A percentile compares a stretch with the other conserved stretches of the same genome.
Conservation (phyloP, 2,888 invertebrate genomes). For the Caenorhabditis zanzibari region DNA sequence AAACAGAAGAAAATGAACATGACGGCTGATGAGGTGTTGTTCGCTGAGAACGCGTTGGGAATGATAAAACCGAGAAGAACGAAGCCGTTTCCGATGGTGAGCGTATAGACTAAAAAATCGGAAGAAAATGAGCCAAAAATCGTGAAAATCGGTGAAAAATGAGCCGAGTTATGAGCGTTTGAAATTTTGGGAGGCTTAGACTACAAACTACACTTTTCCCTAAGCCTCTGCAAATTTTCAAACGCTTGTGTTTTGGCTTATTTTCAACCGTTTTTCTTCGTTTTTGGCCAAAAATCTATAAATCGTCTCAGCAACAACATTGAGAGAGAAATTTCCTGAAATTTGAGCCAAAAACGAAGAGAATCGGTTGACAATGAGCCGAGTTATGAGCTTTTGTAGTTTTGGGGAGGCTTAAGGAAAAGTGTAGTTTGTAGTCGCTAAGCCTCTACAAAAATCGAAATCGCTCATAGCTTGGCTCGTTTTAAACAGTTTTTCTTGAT, state of each 20-base stretch:
- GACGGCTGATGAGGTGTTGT: slow-evolving; percentile 66
- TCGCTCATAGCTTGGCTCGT: too few relatives aligned
- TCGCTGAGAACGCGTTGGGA: slow-evolving; percentile 45
- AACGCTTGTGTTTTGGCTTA: too few relatives aligned
- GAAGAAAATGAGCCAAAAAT: not conserved
- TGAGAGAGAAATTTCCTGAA: too few relatives aligned
- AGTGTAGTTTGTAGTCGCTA: slow-evolving; percentile 2
- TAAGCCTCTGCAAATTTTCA: too few relatives aligned
- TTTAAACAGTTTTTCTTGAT: too few relatives aligned
- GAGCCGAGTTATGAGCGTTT: too few relatives aligned
- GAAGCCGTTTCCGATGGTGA: slow-evolving; percentile 70
- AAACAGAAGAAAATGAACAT: slow-evolving; percentile 64
- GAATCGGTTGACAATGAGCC: not conserved
- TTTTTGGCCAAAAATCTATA: too few relatives aligned
- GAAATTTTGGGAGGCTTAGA: too few relatives aligned
- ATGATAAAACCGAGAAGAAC: slow-evolving; percentile 63
- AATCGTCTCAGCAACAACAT: too few relatives aligned
- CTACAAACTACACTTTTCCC: too few relatives aligned
- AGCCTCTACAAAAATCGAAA: not conserved
- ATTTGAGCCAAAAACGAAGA: not conserved
- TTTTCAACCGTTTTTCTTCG: too few relatives aligned
- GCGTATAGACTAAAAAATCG: not conserved
- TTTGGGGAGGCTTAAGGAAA: not conserved
- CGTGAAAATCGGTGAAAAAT: too few relatives aligned
- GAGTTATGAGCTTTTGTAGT: not conserved